A percentile compares a stretch with the other conserved stretches of the same genome.
These are phyloP conservation scores for Thelaira solivaga DNA, from an alignment of 2,888 invertebrate species.

Conservation along the genomic window DNA sequence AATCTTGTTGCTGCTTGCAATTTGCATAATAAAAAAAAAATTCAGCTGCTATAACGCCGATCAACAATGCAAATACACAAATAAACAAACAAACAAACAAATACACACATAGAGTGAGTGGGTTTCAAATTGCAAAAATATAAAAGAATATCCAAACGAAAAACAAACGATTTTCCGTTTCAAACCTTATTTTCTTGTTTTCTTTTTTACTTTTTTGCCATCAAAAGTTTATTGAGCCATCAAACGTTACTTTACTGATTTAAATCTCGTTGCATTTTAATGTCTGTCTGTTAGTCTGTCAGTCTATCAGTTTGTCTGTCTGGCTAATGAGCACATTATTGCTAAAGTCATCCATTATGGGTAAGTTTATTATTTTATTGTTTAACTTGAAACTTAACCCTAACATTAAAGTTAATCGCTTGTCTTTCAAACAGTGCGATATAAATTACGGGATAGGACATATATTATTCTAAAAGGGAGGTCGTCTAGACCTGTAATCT, in stretches of 20 bases:
- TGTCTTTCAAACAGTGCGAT: not conserved
- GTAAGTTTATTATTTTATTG: not conserved
- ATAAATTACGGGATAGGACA: no score
- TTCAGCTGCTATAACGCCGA: not conserved
- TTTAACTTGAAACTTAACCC: slow-evolving; percentile 7
- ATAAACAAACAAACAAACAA: not conserved
- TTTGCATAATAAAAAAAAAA: no score
- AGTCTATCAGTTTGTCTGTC: no score
- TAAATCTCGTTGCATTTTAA: slow-evolving; percentile 12
- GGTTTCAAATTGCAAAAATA: slow-evolving; percentile 32
- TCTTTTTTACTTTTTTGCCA: not conserved
- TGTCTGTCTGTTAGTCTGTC: no score
- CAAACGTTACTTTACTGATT: slow-evolving; percentile 43
- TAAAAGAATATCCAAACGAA: not conserved
- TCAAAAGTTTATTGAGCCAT: slow-evolving; percentile 51
- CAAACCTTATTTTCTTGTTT: not conserved
- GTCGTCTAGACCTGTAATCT: no score
- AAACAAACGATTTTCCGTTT: not conserved
- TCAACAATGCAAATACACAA: not conserved
- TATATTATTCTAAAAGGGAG: no score
- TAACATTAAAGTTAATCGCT: slow-evolving; percentile 12
- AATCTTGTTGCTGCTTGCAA: not conserved
- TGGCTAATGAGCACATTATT: not conserved
- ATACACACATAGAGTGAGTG: not conserved
- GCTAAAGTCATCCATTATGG: slow-evolving; percentile 24